Base-by-base conservation (phyloP, 1,140 invertebrate genomes). In the Frieseomelitta varia region DNA sequence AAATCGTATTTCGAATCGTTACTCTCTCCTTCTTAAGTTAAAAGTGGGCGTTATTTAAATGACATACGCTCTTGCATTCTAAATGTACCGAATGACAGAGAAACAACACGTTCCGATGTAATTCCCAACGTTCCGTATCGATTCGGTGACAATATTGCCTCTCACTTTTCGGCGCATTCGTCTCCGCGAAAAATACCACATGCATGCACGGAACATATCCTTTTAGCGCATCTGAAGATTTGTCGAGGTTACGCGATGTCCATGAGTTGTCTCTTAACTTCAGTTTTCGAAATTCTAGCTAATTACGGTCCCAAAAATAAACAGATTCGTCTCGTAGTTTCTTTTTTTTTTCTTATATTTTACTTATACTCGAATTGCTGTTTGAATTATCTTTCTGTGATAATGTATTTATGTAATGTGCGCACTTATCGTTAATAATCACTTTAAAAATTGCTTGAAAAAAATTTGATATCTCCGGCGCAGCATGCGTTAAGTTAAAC, bases 1-100 rank as follows among this genome's bases (percentile, higher is more conserved):
- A 71, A 34, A 65, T 85, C 53, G 47, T 27, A 71, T 69, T 85
- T 58, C 11, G 47, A 65, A 58, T 77, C 82, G 74, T 85, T 81
- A 81, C 67, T 65, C 84, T 71, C 84, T 55, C 74, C 81, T 56
- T 79, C 61, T 39, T 55, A 21, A 61, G 77, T 79, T 39, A 65
- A 73, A 69, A 87, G 81, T 87, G 81, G 88, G 76, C 85, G 88
- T 79, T 81, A 85, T 90, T 87, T 90, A 89, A 90, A 90, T 85
- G 88, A 90, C 88, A 87, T 63, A 65, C 53, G 72, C 72, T 79
- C 51, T 61, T 72, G n/a, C 73, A 77, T 81, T 58, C 74, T 58
- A 63, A 83, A 69, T 39, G 55, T 72, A 69, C 27, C 84, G 76
- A 68, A 63, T 58, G 55, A 84, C 55, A 81, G 72, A 72, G 71